Conservation (phyloP, 92 coral and sea anemone species). For the Paramuricea clavata region DNA sequence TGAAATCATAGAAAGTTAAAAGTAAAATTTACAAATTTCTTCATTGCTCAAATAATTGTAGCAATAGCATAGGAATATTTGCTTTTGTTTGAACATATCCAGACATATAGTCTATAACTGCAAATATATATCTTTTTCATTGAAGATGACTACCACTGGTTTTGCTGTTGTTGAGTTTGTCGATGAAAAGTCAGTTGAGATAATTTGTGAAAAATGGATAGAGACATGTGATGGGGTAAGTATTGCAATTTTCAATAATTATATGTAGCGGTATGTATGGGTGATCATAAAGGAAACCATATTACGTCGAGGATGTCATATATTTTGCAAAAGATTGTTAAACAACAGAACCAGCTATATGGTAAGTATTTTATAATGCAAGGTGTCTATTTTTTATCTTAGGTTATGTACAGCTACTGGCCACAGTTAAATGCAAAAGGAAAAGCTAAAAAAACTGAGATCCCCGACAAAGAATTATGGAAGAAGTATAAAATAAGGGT, state of each 20-base stretch:
- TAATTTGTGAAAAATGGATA: background rate
- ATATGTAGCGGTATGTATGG: background rate
- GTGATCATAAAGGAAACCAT: too few relatives aligned
- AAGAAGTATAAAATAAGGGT: constrained; percentile 9
- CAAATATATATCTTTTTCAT: background rate
- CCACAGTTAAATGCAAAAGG: background rate
- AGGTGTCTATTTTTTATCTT: too few relatives aligned
- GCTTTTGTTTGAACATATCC: background rate
- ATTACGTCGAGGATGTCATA: background rate
- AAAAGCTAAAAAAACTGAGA: background rate
- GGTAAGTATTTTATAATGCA: background rate
- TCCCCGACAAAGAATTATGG: constrained; percentile 16
- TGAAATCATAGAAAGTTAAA: too few relatives aligned
- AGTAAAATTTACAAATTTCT: too few relatives aligned
- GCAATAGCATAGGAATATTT: too few relatives aligned
- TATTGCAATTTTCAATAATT: background rate
- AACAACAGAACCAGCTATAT: background rate
- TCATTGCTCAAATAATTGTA: too few relatives aligned
- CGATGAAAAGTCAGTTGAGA: constrained; percentile 22
- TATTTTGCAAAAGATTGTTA: background rate
- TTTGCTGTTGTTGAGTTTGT: constrained; percentile 25
- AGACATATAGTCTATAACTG: background rate
- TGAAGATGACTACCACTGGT: constrained; percentile 6
- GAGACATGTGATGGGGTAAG: constrained; percentile 29
- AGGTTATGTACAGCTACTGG: constrained; percentile 27